Conservation (phyloP, 2,888 invertebrate species). For the Amphipyra berbera region DNA sequence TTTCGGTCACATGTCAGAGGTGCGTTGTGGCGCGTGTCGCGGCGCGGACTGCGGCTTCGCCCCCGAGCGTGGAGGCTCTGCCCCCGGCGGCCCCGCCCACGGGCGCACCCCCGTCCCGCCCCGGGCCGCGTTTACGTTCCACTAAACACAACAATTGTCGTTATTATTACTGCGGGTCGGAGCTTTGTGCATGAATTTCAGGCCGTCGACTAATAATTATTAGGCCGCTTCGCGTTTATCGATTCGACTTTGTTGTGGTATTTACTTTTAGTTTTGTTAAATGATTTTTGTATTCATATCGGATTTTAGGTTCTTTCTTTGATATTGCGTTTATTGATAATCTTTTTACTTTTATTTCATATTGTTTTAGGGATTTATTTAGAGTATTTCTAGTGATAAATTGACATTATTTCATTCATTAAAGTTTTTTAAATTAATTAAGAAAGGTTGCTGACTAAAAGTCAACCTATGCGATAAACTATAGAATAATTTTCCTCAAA, state of each 20-base stretch:
- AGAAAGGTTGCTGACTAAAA: no score
- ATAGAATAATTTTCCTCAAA: not conserved
- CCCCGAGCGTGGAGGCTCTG: slow-evolving; percentile 70
- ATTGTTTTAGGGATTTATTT: not conserved
- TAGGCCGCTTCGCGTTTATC: slow-evolving; percentile 83
- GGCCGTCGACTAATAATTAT: slow-evolving; percentile 89
- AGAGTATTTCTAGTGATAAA: no score
- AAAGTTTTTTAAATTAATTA: no score
- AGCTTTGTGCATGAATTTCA: slow-evolving; percentile 90
- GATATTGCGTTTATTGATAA: not conserved
- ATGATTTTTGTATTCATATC: slow-evolving; percentile 49
- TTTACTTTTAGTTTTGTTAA: slow-evolving; percentile 73
- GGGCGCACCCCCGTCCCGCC: slow-evolving; percentile 60
- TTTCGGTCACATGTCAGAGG: slow-evolving; percentile 85
- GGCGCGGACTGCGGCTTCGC: slow-evolving; percentile 82
- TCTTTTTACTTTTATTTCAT: not conserved
- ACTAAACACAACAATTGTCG: slow-evolving; percentile 90
- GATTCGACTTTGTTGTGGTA: slow-evolving; percentile 85
- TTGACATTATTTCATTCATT: no score
- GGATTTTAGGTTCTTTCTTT: slow-evolving; percentile 10
- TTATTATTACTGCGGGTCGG: slow-evolving; percentile 90
- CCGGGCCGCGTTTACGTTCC: slow-evolving; percentile 85
- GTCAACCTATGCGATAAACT: no score
- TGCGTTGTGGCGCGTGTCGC: slow-evolving; percentile 83
- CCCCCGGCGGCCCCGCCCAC: slow-evolving; percentile 73